Evolutionary conservation across 2,113 vertebrate genomes (phyloP), one percentile per base, ranked within the genome.

Genomic region (Anser brachyrhynchus): DNA sequence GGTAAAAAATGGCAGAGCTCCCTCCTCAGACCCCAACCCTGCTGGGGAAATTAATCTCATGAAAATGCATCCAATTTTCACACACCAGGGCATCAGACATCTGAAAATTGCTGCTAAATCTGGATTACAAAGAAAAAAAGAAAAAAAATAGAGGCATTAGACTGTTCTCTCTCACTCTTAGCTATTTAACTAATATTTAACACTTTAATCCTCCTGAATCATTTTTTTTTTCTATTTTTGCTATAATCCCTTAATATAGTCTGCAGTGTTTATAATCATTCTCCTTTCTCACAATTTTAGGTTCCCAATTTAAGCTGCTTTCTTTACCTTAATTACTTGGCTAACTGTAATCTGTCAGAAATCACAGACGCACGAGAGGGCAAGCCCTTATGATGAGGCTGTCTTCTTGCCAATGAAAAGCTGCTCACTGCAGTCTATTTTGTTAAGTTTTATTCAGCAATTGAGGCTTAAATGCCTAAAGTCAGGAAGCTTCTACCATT

Each of bases 181-280:
- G 64, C 59, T 94, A 57, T 92, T 92, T 95, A 91, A 85, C 82
- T 94, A 52, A 72, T 76, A 55, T 95, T 91, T 92, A 97, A 87
- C 86, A 95, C n/a, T 93, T 93, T 90, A 94, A 95, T 95, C 92
- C 59, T 94, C 65, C 71, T 33, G 43, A 85, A 52, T 33, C 17
- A 13, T 78, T 89, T 77, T 85, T 90, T 90, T 67, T 65, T 59
- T 39, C 39, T 39, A 11, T 67, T 84, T 83, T 89, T 76, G 55
- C 71, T 87, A 4, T 94, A 90, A 94, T 94, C 81, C 70, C 13
- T 92, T 91, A 83, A 71, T 89, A 74, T n/a, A 74, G 35, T 77
- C 57, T 74, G 8, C 25, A 49, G 72, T 91, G 35, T 76, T 95
- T 96, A 84, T 93, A 80, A 72, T 85, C 43, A 65, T 85, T 87